phyloP scores from a whole-genome alignment of 2,113 vertebrate genomes.

The Caretta caretta region DNA sequence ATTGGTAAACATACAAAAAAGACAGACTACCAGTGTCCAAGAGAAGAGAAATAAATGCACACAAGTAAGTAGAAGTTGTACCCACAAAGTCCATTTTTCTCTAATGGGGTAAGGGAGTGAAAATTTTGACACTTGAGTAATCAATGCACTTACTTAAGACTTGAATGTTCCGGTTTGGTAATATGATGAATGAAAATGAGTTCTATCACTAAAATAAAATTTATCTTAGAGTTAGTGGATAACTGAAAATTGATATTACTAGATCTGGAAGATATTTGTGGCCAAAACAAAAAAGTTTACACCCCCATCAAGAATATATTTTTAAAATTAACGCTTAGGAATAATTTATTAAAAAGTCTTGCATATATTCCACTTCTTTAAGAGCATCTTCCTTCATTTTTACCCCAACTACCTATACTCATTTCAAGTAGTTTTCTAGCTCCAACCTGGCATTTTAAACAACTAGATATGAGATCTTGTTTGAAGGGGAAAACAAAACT shows the following conservation, averaged over 20 bases:
- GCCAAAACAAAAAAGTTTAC: background rate
- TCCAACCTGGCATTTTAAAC: background rate
- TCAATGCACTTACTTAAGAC: background rate
- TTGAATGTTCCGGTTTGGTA: background rate
- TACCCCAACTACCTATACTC: background rate
- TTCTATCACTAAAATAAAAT: background rate
- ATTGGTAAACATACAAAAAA: background rate
- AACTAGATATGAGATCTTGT: background rate
- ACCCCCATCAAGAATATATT: background rate
- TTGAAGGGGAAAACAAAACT: background rate
- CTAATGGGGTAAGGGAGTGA: background rate
- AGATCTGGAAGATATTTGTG: background rate
- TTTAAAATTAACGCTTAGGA: background rate
- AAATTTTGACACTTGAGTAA: background rate
- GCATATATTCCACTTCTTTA: background rate
- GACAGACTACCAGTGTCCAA: background rate
- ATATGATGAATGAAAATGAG: background rate
- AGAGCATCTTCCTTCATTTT: background rate
- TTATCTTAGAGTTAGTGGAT: background rate
- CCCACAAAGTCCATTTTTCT: background rate
- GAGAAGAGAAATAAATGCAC: background rate
- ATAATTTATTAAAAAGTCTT: background rate
- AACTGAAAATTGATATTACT: background rate
- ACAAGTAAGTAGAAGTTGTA: background rate
- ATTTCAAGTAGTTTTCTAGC: background rate